Conservation (phyloP, 2,888 invertebrate species). For the Tachina grossa region DNA sequence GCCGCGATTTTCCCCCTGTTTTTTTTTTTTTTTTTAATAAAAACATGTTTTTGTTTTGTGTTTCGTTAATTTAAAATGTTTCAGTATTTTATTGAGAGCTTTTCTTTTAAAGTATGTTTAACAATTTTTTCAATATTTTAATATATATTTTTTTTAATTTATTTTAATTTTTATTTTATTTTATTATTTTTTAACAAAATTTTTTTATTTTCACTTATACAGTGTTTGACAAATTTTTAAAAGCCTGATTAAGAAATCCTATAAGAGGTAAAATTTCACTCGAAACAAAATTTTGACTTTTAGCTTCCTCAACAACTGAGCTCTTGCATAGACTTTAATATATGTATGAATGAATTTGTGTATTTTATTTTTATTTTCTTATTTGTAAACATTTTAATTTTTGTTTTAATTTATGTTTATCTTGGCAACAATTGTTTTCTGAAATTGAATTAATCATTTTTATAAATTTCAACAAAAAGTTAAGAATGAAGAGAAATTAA, state of each 20-base stretch:
- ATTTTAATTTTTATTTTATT: background rate
- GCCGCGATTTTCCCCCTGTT: no score
- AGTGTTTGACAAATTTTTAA: no score
- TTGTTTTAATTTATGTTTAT: background rate
- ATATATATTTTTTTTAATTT: background rate
- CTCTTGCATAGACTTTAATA: no score
- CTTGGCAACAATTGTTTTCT: slow-evolving; percentile 18
- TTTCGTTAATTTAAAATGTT: slow-evolving; percentile 35
- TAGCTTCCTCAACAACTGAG: no score
- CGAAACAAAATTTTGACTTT: no score
- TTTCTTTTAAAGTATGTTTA: slow-evolving; percentile 16
- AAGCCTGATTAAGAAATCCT: no score
- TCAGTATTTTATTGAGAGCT: background rate
- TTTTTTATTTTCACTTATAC: no score
- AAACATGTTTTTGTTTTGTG: slow-evolving; percentile 39
- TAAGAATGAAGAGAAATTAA: no score
- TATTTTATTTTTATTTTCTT: background rate
- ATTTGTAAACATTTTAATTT: background rate
- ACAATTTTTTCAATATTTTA: slow-evolving; percentile 3
- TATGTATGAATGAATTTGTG: no score
- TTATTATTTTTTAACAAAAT: background rate
- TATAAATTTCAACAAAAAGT: background rate
- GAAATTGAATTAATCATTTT: slow-evolving; percentile 22
- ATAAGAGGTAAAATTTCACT: no score
- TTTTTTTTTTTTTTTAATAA: slow-evolving; percentile 34